Base-by-base conservation (phyloP, 2,888 invertebrate species). In the Priocnemis perturbator region DNA sequence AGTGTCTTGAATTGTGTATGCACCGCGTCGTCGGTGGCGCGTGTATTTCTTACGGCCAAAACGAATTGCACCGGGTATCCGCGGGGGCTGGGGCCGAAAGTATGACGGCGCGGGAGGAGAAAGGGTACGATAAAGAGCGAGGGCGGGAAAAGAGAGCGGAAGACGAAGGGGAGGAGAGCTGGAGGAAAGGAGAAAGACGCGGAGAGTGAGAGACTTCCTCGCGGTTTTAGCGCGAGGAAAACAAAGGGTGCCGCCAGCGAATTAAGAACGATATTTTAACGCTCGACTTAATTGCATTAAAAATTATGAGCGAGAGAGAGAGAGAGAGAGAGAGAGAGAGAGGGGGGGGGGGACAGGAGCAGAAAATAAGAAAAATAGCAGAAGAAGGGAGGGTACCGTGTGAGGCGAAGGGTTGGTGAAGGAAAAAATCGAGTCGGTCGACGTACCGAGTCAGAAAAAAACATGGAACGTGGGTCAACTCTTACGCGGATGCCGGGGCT, bases 241-340 rank as follows among this genome's bases (percentile, higher is more conserved):
- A 84, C 82, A 83, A 84, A 83, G 81, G 71, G 79, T 75, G 74
- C 81, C 74, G 82, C 64, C 77, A 73, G 81, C 78, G 82, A 85
- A 84, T 85, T 84, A 81, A 84, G 83, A 83, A 83, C 83, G 81
- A 84, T 84, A 83, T 84, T 84, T 84, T 84, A 84, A 84, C 82
- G 84, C 84, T 83, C 82, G 83, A 83, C 79, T 83, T 84, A 84
- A 84, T 83, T 83, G 82, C 81, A 81, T 83, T 83, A 84, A 81
- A 80, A 81, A 80, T 82, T 78, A 73, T 71, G 72, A 71, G 65
- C 69, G 70, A 67, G 74, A 69, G 77, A 20, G 61, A 21, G 57
- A 59, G 47, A 60, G 56, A 1, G 44, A 55, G 65, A 37, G 45
- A 59, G 17, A 59, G 60, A 20, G 45, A 60, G 57, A 60, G 64